These are phyloP conservation scores for Oscheius sp. DNA, from an alignment of 2,888 invertebrate genomes.

Conservation along the genomic window DNA sequence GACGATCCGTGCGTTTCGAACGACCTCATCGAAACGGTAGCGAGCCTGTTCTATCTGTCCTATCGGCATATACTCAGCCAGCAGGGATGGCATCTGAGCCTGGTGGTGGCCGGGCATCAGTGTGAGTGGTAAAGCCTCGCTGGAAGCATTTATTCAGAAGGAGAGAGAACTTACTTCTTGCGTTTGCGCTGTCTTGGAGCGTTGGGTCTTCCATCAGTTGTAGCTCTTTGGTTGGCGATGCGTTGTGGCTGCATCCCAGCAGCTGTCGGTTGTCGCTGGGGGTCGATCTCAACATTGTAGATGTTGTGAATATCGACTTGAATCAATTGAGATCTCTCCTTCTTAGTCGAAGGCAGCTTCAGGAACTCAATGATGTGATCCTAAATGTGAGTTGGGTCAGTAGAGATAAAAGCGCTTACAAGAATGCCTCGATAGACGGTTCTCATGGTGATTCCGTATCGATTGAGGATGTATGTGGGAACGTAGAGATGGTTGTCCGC, in stretches of 20 bases:
- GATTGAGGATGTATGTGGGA: slow-evolving; percentile 37
- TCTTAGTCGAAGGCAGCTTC: slow-evolving; percentile 33
- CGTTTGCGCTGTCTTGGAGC: background rate
- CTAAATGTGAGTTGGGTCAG: background rate
- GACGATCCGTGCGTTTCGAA: background rate
- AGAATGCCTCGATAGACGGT: slow-evolving; percentile 50
- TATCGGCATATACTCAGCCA: no score
- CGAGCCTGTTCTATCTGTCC: slow-evolving; percentile 16
- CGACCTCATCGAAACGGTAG: slow-evolving; percentile 26
- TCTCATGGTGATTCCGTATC: slow-evolving; percentile 55
- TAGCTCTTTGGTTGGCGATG: background rate
- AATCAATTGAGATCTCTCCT: slow-evolving; percentile 29
- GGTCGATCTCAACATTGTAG: slow-evolving; percentile 34
- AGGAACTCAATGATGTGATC: slow-evolving; percentile 51
- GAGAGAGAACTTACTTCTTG: slow-evolving; percentile 3
- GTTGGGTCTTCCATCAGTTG: background rate
- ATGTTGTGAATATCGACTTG: slow-evolving; percentile 45
- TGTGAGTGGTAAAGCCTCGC: background rate
- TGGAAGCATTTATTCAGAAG: background rate
- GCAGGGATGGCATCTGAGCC: slow-evolving; percentile 15
- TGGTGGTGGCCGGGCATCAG: no score
- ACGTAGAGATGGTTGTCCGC: slow-evolving; percentile 55
- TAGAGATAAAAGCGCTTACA: no score
- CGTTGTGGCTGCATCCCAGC: background rate
- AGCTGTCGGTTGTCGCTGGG: background rate